Base-by-base conservation (phyloP, 2,797 vertebrate species). In the Adelosebastes latens region DNA sequence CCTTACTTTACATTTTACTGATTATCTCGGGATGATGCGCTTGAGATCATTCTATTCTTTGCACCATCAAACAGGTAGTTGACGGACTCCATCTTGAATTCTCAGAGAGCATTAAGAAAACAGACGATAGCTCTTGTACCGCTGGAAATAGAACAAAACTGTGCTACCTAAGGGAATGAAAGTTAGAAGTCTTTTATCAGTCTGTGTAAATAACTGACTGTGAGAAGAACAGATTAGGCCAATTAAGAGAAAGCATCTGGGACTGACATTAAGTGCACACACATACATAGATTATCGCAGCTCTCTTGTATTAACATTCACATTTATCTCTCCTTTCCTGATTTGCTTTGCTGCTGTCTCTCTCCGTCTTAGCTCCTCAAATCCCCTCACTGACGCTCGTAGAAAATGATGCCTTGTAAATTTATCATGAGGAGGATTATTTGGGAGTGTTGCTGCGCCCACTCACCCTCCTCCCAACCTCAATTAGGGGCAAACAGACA, bases 401-500 rank as follows among this genome's bases (percentile, higher is more conserved):
- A 58, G 75, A 91, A 89, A 91, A 85, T 69, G 72, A 89, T 79
- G 79, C 85, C 81, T 82, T 88, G 88, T 82, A 89, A 88, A 90
- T 89, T 78, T 87, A 78, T 87, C 81, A 86, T 76, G 79, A 89
- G 79, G 67, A 78, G 86, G 88, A 87, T 91, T 88, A 87, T 91
- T 90, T 87, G 64, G 76, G 76, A 80, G 60, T 72, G 52, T 81
- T 70, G 68, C 68, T 83, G 77, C 72, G 68, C 67, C 32, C 10
- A 13, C 76, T 88, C 64, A 18, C 87, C 85, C 80, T 90, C 70
- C 83, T 90, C 70, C 86, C 73, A 71, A 74, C 59, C 52, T 81
- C 84, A 92, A 92, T 93, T 92, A 92, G 79, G 77, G 11, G 79
- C 75, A 84, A 78, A 88, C 70, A 84, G 87, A 88, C 77, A 79